Evolutionary conservation across 2,888 invertebrate genomes (phyloP).

Genomic region (Linnaemya vulpina): DNA sequence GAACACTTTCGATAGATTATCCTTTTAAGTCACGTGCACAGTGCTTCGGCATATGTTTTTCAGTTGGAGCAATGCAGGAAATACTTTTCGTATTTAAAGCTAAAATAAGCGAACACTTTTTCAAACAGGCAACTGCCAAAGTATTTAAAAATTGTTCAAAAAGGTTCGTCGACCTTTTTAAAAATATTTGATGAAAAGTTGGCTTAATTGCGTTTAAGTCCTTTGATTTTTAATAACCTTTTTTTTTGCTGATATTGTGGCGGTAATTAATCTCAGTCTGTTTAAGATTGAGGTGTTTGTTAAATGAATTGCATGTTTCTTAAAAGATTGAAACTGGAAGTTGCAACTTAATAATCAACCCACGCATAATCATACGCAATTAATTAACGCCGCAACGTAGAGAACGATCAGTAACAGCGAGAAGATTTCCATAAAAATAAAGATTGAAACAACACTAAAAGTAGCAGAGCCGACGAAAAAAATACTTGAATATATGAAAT

Average conservation of each 20-base stretch:
- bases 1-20: slow-evolving; percentile 4
- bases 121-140: not conserved
- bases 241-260: slow-evolving; percentile 16
- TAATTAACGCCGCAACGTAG: slow-evolving; percentile 71
- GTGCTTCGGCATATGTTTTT: not conserved
- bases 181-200: slow-evolving; percentile 23
- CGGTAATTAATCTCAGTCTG: slow-evolving; percentile 55
- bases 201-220: not conserved
- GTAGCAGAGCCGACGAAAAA: slow-evolving; percentile 36
- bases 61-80: not conserved
- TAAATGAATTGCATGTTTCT: slow-evolving; percentile 1
- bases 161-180: not conserved
- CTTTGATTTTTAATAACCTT: not conserved
- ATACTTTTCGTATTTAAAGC: not conserved
- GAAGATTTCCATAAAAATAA: slow-evolving; percentile 35
- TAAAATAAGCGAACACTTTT: not conserved
- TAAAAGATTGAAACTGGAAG: slow-evolving; percentile 50
- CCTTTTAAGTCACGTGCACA: slow-evolving; percentile 24
- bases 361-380: slow-evolving; percentile 72
- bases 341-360: slow-evolving; percentile 71
- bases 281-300: slow-evolving; percentile 31
- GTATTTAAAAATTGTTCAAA: not conserved
- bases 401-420: slow-evolving; percentile 53
- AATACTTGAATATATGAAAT: slow-evolving; percentile 48
- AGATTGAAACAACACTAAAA: slow-evolving; percentile 33